Base-by-base conservation (phyloP, 2,888 invertebrate species). In the Papilio demoleus region DNA sequence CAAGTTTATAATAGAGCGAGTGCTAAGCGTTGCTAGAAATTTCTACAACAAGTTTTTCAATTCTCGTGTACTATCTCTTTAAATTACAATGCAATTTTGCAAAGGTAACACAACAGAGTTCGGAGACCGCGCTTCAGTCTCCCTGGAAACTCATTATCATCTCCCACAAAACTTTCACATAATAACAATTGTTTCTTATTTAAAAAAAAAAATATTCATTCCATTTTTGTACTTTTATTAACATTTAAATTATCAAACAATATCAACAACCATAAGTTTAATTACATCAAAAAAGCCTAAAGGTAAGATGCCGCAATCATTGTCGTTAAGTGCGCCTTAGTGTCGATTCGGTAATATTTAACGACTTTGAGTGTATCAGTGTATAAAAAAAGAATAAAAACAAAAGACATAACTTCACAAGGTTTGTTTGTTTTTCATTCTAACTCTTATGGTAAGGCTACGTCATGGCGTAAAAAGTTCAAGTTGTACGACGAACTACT, bases 71-170 rank as follows among this genome's bases (percentile, higher is more conserved):
- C 60, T 60, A 60, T 50, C 64, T 58, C 50, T 64, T 60, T 63
- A 58, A 63, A 58, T 47, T 60, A 64, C 65, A 68, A 68, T 65
- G 53, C 65, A 60, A 60, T 68, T 68, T 65, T 53, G 50, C 60
- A 65, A 19, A 64, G 47, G 17, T 34, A 63, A n/a, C 63, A 40
- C 34, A 27, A 40, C 19, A 6, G 56, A 34, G 61, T 66, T 67
- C 70, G 69, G 70, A 69, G 64, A 70, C 76, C 73, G 76, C 74
- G 68, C 70, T 77, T 76, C 75, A 77, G 76, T 77, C 74, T 76
- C 22, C 27, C 31, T 61, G 3, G 61, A 19, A 61, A 42, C 67
- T 67, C 53, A 53, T 67, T 61, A 61, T 67, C 27, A 31, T 67
- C 27, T 56, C 36, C 19, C n/a, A 24, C n/a, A 22, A 59, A 60